Evolutionary conservation across 1,140 invertebrate genomes (phyloP).

Genomic region (Drosophila burlai): DNA sequence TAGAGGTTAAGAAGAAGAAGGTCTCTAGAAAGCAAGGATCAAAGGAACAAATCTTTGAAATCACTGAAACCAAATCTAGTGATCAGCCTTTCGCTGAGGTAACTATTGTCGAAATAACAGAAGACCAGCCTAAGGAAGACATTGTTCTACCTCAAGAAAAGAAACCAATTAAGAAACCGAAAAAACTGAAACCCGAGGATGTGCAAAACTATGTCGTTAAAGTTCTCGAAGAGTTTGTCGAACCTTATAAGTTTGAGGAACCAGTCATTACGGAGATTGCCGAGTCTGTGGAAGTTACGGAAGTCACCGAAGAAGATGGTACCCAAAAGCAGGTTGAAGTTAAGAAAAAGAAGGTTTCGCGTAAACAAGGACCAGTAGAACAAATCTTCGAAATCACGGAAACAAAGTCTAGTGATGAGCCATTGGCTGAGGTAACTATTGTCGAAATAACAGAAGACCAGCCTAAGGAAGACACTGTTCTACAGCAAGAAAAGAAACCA

Average conservation of each 20-base stretch:
- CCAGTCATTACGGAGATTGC: slow-evolving; percentile 51
- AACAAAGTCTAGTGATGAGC: slow-evolving; percentile 31
- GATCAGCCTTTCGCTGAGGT: slow-evolving; percentile 19
- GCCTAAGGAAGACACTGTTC: background rate
- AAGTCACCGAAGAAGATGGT: slow-evolving; percentile 41
- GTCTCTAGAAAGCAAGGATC: slow-evolving; percentile 51
- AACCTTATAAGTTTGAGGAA: slow-evolving; percentile 16
- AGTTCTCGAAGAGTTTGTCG: slow-evolving; percentile 5
- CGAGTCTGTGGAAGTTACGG: slow-evolving; percentile 12
- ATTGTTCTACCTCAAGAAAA: background rate
- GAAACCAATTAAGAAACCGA: slow-evolving; percentile 51
- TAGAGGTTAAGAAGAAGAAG: slow-evolving; percentile 59
- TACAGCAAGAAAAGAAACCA: slow-evolving; percentile 19
- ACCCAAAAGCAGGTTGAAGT: slow-evolving; percentile 47
- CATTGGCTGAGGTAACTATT: slow-evolving; percentile 26
- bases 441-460: slow-evolving; percentile 14
- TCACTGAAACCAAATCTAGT: slow-evolving; percentile 35
- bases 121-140: slow-evolving; percentile 6
- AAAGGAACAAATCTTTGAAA: slow-evolving; percentile 58
- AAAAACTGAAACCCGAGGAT: slow-evolving; percentile 51
- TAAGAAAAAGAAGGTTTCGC: slow-evolving; percentile 55
- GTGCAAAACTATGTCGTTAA: slow-evolving; percentile 66
- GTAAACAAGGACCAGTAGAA: slow-evolving; percentile 57
- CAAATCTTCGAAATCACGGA: slow-evolving; percentile 63
- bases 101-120: slow-evolving; percentile 11